Evolutionary conservation across 2,888 invertebrate species (phyloP).

Genomic region (Heliconius aoede): DNA sequence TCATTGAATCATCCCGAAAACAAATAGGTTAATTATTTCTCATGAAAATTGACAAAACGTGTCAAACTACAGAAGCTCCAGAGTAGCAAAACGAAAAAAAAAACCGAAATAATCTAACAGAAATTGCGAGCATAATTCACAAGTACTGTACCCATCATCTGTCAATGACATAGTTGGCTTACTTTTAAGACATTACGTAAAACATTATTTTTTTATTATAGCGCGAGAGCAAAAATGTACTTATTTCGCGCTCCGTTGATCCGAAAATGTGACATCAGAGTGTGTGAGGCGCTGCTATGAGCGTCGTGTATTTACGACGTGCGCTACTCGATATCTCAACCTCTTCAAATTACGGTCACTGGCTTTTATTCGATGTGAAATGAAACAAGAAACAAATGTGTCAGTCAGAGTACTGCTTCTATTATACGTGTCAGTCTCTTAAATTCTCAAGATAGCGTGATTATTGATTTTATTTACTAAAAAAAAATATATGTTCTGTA

Average conservation of each 20-base stretch:
- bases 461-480: neutral
- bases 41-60: neutral
- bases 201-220: conserved; percentile 81
- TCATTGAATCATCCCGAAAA: neutral
- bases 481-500: too few species aligned
- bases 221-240: conserved; percentile 81
- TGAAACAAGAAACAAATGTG: conserved; percentile 45
- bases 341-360: conserved; percentile 54
- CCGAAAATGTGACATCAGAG: conserved; percentile 82
- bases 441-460: neutral
- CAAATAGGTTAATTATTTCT: neutral
- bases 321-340: conserved; percentile 73
- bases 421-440: neutral
- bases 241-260: conserved; percentile 83
- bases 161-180: conserved; percentile 57
- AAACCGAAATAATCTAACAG: conserved; percentile 9
- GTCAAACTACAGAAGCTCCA: conserved; percentile 22
- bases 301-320: conserved; percentile 71
- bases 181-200: conserved; percentile 70
- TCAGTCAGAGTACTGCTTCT: conserved; percentile 17
- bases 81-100: conserved; percentile 27
- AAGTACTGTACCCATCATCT: conserved; percentile 24
- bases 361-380: conserved; percentile 51
- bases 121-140: conserved; percentile 4
- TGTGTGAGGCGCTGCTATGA: conserved; percentile 65